Conservation (phyloP, 2,113 vertebrate species). For the Chaetops frenatus region DNA sequence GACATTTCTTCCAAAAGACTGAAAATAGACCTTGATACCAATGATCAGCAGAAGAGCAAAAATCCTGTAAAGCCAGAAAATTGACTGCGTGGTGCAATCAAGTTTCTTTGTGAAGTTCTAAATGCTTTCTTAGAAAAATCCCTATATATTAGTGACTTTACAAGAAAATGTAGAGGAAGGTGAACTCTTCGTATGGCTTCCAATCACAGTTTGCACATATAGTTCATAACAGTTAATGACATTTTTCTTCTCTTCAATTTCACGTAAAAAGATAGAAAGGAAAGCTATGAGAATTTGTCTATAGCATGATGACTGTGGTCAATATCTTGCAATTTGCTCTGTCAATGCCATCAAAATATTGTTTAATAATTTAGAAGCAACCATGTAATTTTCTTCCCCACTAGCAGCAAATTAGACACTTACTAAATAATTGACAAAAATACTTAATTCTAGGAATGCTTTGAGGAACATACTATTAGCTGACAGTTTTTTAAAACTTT, state of each 20-base stretch:
- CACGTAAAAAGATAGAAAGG: conserved; percentile 58
- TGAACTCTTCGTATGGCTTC: conserved; percentile 34
- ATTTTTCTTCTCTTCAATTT: conserved; percentile 72
- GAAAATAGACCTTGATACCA: background rate
- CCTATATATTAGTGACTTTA: conserved; percentile 6
- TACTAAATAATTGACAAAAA: conserved; percentile 75
- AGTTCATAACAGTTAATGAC: conserved; percentile 64
- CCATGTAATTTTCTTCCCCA: conserved; percentile 70
- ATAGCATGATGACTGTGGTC: conserved; percentile 42
- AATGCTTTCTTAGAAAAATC: conserved; percentile 45
- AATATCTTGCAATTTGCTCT: conserved; percentile 65
- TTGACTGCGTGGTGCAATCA: background rate
- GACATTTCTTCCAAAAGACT: background rate
- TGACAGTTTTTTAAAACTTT: conserved; percentile 53
- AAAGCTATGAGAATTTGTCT: conserved; percentile 32
- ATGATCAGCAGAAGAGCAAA: background rate
- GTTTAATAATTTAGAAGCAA: conserved; percentile 75
- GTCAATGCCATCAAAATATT: conserved; percentile 73
- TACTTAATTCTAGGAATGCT: conserved; percentile 68
- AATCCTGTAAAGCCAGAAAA: background rate
- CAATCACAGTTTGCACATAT: conserved; percentile 45
- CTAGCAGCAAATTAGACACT: conserved; percentile 72
- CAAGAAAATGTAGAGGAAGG: conserved; percentile 34
- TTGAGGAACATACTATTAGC: conserved; percentile 47
- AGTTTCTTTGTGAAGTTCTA: conserved; percentile 21